Evolutionary conservation across 2,113 vertebrate species (phyloP), one percentile per base, ranked within the genome.

Genomic region (Pelmatolapia mariae): DNA sequence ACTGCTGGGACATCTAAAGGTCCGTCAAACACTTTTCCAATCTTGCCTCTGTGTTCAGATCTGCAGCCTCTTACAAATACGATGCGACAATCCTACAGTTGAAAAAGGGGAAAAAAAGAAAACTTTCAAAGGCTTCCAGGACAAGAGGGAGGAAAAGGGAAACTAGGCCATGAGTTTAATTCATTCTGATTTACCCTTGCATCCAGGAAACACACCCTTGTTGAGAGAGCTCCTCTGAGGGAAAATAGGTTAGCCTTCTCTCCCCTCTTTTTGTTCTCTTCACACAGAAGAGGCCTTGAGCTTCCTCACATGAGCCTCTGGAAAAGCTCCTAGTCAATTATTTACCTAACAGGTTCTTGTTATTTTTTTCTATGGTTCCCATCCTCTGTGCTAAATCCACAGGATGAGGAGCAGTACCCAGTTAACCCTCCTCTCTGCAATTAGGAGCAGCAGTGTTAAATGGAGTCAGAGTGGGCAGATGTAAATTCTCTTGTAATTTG

Each of bases 161-260:
- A 96, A 94, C 45, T 91, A 92, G 94, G 92, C 85, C 88, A 92
- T 9, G 87, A 86, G 80, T 90, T 90, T 63, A 92, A 94, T 88
- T 87, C 88, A 84, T 81, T 91, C 84, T 87, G 92, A 91, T 94
- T 87, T 87, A 88, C 83, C 89, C 90, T 91, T 68, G 85, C 91
- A 91, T 94, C 81, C 83, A 89, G 93, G 85, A 91, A 95, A 92
- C 82, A 83, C 91, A 88, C 79, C 90, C 87, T 86, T 81, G 87
- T 87, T 82, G 66, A 86, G 81, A 79, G 79, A 84, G 86, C 89
- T 89, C 82, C 88, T 87, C 84, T 5, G 87, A 90, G 87, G 80
- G 76, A 83, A 89, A 89, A 89, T 50, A 88, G 93, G 85, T 92
- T 91, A 86, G 78, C 78, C 47, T 82, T 63, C 81, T 86, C 81